Evolutionary conservation across 2,113 vertebrate species (phyloP).

Genomic region (Syrrhaptes paradoxus): DNA sequence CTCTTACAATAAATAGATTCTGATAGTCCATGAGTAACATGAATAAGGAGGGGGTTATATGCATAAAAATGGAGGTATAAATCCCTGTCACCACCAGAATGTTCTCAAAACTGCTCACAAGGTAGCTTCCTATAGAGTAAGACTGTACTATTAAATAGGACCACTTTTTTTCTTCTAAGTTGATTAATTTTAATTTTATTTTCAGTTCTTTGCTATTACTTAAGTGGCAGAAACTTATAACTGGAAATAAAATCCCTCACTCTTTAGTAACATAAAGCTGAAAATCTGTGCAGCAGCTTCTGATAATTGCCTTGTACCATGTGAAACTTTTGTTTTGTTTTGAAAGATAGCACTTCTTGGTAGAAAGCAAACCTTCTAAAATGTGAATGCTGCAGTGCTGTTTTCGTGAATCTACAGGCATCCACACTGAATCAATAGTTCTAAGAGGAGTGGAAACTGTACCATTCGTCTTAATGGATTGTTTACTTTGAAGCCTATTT

Average conservation of each 20-base stretch:
- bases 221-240: neutral
- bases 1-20: neutral
- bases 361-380: neutral
- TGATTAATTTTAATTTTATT: neutral
- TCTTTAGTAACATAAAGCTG: neutral
- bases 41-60: neutral
- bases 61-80: neutral
- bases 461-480: neutral
- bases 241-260: no score
- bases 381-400: neutral
- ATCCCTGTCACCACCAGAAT: neutral
- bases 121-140: neutral
- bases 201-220: neutral
- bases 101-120: neutral
- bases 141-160: neutral
- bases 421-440: slow-evolving; percentile 26
- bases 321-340: neutral
- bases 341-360: neutral
- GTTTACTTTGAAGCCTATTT: slow-evolving; percentile 21
- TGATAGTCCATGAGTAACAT: neutral
- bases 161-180: neutral
- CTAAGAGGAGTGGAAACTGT: neutral
- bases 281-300: neutral
- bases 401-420: slow-evolving; percentile 23
- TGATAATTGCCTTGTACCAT: neutral